Conservation (phyloP, 2,113 vertebrate species). For the Scatophagus argus region DNA sequence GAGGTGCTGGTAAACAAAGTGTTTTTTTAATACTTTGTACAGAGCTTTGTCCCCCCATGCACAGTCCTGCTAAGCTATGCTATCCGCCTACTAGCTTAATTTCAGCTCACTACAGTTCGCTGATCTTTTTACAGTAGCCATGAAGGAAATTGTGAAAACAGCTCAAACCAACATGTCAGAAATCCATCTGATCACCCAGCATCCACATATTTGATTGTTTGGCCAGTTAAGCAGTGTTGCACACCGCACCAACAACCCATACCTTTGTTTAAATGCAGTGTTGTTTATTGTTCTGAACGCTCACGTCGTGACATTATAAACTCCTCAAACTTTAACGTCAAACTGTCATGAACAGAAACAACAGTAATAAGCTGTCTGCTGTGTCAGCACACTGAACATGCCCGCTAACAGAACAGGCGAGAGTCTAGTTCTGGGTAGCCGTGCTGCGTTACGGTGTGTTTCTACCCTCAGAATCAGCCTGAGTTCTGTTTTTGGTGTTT, state of each 20-base stretch:
- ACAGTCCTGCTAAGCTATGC: neutral
- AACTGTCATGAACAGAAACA: neutral
- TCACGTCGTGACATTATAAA: neutral
- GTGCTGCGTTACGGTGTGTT: constrained; percentile 20
- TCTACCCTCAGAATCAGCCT: constrained; percentile 37
- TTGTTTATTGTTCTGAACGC: no score
- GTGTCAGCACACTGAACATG: neutral
- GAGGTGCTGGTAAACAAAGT: no score
- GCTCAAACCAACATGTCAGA: neutral
- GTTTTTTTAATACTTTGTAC: no score
- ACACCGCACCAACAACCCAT: no score
- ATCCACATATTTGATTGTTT: neutral
- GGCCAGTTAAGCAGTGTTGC: neutral
- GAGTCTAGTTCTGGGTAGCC: neutral
- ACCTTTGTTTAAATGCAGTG: no score
- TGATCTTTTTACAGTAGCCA: no score
- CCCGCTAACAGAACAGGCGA: neutral
- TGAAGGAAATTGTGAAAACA: neutral
- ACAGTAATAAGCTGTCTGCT: neutral
- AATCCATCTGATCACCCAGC: neutral
- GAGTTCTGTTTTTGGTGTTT: constrained; percentile 25
- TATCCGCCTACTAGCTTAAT: neutral
- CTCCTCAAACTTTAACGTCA: neutral
- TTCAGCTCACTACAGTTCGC: neutral
- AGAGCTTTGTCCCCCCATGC: no score